A percentile compares a stretch with the other conserved stretches of the same genome.
Conservation (phyloP, 2,113 vertebrate species). For the Benitochromis conjunctus region DNA sequence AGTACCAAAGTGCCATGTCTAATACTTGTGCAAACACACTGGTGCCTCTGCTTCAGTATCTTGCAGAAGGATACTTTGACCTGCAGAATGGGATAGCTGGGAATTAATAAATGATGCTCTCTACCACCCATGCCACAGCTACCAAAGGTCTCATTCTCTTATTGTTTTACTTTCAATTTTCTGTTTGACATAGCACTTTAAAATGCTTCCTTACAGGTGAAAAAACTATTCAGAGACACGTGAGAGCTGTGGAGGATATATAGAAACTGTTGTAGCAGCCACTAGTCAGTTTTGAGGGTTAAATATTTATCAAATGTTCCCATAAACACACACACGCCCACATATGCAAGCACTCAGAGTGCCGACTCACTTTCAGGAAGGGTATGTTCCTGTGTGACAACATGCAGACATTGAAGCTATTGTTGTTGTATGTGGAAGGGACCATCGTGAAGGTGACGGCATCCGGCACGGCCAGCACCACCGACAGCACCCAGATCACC, state of each 20-base stretch:
- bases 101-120: background rate
- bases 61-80: background rate
- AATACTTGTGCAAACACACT: background rate
- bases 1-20: background rate
- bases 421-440: slow-evolving; percentile 76
- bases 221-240: background rate
- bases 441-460: slow-evolving; percentile 86
- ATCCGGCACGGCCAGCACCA: slow-evolving; percentile 87
- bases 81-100: background rate
- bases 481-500: slow-evolving; percentile 88
- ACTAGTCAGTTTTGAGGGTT: background rate
- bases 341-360: background rate
- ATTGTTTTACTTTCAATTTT: background rate
- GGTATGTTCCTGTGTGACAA: slow-evolving; percentile 69
- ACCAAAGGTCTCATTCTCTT: background rate
- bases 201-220: background rate
- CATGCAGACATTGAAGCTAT: slow-evolving; percentile 82
- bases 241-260: background rate
- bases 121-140: background rate
- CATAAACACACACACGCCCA: background rate
- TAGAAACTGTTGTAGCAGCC: background rate
- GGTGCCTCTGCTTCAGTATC: background rate
- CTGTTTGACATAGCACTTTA: background rate
- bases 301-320: background rate
- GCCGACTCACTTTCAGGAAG: slow-evolving; percentile 81